These are phyloP conservation scores for Epinotia demarniana DNA, from an alignment of 2,888 invertebrate species.

Conservation along the genomic window DNA sequence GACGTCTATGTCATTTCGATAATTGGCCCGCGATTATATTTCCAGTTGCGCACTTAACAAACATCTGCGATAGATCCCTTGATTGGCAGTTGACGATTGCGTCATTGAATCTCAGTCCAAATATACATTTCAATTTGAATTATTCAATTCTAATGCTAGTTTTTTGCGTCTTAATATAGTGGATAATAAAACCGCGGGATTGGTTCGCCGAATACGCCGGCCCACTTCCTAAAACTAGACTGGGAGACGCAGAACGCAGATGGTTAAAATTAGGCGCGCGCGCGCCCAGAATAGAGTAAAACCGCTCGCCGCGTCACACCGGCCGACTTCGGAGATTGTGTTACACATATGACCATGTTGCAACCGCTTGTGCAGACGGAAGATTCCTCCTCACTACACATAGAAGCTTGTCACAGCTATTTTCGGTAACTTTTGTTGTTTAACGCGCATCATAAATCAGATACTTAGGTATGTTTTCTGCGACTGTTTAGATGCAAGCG, in stretches of 20 bases:
- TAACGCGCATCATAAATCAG: not conserved
- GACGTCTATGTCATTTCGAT: conserved; percentile 80
- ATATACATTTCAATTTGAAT: conserved; percentile 68
- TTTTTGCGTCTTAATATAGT: conserved; percentile 38
- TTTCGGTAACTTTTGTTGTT: not conserved
- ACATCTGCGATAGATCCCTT: conserved; percentile 75
- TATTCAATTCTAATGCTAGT: conserved; percentile 44
- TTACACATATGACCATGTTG: conserved; percentile 68
- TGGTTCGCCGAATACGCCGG: conserved; percentile 73
- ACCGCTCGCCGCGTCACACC: conserved; percentile 73
- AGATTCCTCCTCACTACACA: conserved; percentile 22
- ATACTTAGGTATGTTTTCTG: not conserved
- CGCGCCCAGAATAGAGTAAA: conserved; percentile 82
- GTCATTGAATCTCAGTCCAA: conserved; percentile 71
- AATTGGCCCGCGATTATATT: conserved; percentile 72
- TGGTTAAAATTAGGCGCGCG: conserved; percentile 81
- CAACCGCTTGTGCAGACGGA: conserved; percentile 35
- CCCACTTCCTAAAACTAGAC: conserved; percentile 83
- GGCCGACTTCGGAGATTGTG: conserved; percentile 75
- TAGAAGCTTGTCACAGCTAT: not conserved
- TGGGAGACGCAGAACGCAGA: conserved; percentile 80
- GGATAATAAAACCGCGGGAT: conserved; percentile 49
- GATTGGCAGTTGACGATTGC: conserved; percentile 72
- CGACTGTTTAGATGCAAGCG: not conserved
- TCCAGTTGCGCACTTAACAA: conserved; percentile 72